Evolutionary conservation across 2,113 vertebrate species (phyloP).

Genomic region (Brachyhypopomus occidentalis): DNA sequence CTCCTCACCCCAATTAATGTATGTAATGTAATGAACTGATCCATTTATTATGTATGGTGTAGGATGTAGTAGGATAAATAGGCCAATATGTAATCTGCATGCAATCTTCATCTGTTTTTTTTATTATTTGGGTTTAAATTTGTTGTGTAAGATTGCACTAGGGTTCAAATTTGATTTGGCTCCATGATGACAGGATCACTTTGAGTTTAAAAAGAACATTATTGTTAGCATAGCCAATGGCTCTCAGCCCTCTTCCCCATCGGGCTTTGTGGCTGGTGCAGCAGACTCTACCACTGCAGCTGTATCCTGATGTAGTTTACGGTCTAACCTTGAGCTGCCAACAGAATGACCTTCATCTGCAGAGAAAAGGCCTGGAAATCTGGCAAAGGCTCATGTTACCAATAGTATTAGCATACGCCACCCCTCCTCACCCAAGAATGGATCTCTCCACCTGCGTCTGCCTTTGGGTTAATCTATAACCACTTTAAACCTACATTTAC

Average conservation of each 20-base stretch:
- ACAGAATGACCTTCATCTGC: conserved; percentile 41
- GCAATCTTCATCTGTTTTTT: no score
- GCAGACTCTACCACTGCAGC: conserved; percentile 26
- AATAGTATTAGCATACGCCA: neutral
- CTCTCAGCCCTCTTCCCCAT: neutral
- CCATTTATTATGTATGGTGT: no score
- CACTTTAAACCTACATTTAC: neutral
- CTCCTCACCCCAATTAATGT: no score
- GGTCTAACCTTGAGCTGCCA: conserved; percentile 36
- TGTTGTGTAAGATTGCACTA: no score
- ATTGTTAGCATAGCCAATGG: neutral
- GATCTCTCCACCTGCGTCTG: neutral
- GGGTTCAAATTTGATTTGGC: no score
- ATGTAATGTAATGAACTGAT: no score
- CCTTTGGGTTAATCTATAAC: neutral
- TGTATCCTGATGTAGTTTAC: conserved; percentile 47
- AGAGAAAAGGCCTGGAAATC: conserved; percentile 38
- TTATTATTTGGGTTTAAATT: no score
- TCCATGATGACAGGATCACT: no score
- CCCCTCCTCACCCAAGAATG: conserved; percentile 3
- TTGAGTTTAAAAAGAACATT: no score
- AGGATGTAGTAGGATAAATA: no score
- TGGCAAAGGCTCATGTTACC: conserved; percentile 42
- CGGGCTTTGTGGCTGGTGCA: conserved; percentile 9
- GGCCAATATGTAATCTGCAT: no score